Conservation (phyloP, 2,797 vertebrate genomes). For the Eidolon dupreanum region DNA sequence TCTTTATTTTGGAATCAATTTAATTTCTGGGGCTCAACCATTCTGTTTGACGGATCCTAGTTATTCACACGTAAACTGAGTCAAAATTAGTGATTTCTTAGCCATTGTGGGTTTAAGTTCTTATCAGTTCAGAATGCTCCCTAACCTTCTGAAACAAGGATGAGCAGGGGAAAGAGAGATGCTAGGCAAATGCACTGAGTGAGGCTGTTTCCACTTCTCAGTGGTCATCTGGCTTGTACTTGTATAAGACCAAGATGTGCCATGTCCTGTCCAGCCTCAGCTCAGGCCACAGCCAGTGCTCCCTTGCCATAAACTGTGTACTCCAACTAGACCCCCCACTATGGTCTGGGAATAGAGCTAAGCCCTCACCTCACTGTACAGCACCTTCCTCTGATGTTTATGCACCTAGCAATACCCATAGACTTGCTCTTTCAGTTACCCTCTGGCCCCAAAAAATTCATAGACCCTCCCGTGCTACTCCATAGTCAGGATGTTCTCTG, state of each 20-base stretch:
- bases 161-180: too few relatives aligned
- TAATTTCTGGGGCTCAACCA: background rate
- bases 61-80: background rate
- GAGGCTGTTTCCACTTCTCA: background rate
- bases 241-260: background rate
- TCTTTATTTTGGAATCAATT: background rate
- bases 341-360: rapidly evolving
- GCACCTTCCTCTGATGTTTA: background rate
- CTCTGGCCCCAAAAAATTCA: background rate
- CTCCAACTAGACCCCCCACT: too few relatives aligned
- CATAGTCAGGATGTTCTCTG: background rate
- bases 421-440: background rate
- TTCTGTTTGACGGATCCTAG: background rate
- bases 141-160: background rate
- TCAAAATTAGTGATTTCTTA: background rate
- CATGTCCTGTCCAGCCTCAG: background rate
- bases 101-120: background rate
- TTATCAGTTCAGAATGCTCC: background rate
- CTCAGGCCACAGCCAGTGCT: rapidly evolving
- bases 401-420: background rate
- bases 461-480: background rate
- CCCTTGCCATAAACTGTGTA: background rate
- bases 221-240: background rate
- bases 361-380: rapidly evolving
- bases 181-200: background rate